Evolutionary conservation across 2,888 invertebrate genomes (phyloP).

Genomic region (Amblyteles armatorius): DNA sequence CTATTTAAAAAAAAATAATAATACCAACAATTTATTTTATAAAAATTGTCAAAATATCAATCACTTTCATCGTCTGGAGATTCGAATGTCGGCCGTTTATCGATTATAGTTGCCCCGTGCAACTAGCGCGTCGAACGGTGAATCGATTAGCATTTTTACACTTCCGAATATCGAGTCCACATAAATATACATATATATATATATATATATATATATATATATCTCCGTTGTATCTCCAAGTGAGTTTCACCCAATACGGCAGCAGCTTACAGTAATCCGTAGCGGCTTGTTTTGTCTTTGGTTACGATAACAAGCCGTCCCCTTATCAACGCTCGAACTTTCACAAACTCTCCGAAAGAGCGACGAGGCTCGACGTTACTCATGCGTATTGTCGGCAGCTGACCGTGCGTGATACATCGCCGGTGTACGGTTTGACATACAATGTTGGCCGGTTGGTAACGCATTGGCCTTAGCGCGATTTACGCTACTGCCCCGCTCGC

Average conservation of each 20-base stretch:
- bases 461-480: constrained; percentile 15
- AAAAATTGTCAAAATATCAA: not conserved
- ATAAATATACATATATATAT: not conserved
- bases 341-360: constrained; percentile 16
- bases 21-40: not conserved
- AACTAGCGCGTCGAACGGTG: constrained; percentile 11
- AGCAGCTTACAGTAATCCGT: not conserved
- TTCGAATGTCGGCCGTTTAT: not conserved
- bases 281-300: constrained; percentile 1
- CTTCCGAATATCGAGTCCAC: not conserved
- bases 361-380: not conserved
- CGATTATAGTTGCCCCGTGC: not conserved
- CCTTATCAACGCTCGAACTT: constrained; percentile 35
- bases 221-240: not conserved
- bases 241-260: not conserved
- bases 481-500: constrained; percentile 1
- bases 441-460: not conserved
- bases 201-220: not conserved
- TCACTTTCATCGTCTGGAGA: not conserved
- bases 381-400: not conserved
- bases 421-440: not conserved
- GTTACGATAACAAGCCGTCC: constrained; percentile 7
- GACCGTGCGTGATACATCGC: not conserved
- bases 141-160: constrained; percentile 16
- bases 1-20: not conserved